Conservation (phyloP, 2,113 vertebrate species). For the Spilogale gracilis region DNA sequence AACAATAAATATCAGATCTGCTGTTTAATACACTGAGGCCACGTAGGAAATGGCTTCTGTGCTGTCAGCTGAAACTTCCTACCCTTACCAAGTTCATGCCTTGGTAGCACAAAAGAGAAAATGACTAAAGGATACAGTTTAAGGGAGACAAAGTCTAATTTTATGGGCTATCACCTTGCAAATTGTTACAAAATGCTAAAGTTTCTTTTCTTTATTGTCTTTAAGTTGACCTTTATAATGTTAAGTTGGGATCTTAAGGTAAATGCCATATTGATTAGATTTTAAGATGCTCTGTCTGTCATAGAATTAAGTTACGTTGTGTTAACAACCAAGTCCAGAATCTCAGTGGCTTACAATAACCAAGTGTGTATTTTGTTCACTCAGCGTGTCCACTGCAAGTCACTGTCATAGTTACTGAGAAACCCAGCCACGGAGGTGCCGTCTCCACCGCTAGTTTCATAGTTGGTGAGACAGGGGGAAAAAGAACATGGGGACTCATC, state of each 20-base stretch:
- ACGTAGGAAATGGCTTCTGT: neutral
- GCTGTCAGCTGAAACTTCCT: neutral
- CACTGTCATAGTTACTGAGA: neutral
- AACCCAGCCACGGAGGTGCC: neutral
- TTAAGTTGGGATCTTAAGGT: neutral
- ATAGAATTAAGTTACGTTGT: neutral
- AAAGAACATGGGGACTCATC: neutral
- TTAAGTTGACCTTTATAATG: slow-evolving; percentile 1
- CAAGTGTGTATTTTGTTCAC: neutral
- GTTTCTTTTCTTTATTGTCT: slow-evolving; percentile 20
- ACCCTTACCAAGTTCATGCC: neutral
- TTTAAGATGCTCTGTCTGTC: neutral
- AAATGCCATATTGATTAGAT: neutral
- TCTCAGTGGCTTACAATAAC: neutral
- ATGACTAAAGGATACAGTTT: neutral
- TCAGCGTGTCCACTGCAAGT: fast-evolving
- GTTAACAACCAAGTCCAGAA: neutral
- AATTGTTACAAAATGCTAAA: neutral
- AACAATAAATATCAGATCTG: neutral
- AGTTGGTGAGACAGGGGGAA: neutral
- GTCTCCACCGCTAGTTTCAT: neutral
- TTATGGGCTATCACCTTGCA: neutral
- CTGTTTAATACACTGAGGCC: neutral
- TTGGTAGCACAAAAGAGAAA: neutral
- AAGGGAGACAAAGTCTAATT: neutral